A percentile compares a stretch with the other conserved stretches of the same genome.
phyloP scores from a whole-genome alignment of 2,113 vertebrate species.

The Siniperca knerii region DNA sequence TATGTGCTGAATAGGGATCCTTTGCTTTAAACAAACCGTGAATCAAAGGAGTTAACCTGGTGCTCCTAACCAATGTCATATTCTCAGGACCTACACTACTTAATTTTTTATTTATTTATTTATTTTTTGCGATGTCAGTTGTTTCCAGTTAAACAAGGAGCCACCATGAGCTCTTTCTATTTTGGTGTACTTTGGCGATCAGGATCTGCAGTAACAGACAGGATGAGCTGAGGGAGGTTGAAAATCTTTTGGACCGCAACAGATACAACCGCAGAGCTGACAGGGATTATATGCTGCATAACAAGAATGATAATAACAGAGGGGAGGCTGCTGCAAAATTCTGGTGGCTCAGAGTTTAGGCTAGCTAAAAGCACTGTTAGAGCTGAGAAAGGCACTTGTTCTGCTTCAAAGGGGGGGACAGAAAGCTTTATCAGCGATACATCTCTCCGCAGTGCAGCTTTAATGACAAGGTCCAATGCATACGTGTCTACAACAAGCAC shows the following conservation, averaged over 20 bases:
- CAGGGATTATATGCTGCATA: slow-evolving; percentile 41
- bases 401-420: slow-evolving; percentile 1
- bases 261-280: slow-evolving; percentile 32
- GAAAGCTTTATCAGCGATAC: slow-evolving; percentile 40
- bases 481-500: slow-evolving; percentile 39
- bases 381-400: slow-evolving; percentile 36
- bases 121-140: background rate
- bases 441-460: slow-evolving; percentile 32
- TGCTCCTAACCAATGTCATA: background rate
- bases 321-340: slow-evolving; percentile 24
- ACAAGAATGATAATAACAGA: slow-evolving; percentile 66
- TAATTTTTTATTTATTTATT: background rate
- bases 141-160: background rate
- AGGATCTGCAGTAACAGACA: background rate
- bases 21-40: slow-evolving; percentile 20
- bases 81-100: slow-evolving; percentile 1
- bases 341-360: slow-evolving; percentile 46
- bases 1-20: background rate
- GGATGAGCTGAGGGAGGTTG: slow-evolving; percentile 1
- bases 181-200: background rate
- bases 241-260: slow-evolving; percentile 18
- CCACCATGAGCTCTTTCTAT: slow-evolving; percentile 13
- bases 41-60: slow-evolving; percentile 2
- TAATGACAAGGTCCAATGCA: slow-evolving; percentile 61
- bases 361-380: slow-evolving; percentile 1